phyloP scores from a whole-genome alignment of 2,888 invertebrate genomes.

The Callyntrura guangdongensis region DNA sequence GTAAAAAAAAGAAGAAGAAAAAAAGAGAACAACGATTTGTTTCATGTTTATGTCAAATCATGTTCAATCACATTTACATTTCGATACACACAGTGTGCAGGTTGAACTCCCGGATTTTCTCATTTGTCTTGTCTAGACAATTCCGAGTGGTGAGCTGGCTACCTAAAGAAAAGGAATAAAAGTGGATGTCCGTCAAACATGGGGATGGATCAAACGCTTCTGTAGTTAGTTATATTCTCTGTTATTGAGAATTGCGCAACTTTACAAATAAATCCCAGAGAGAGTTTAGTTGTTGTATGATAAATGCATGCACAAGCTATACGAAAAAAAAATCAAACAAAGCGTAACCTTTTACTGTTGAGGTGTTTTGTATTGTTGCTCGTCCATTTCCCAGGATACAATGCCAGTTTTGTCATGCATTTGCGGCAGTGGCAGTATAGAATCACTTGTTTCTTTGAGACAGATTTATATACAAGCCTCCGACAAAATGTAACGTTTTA shows the following conservation, averaged over 20 bases:
- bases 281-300: background rate
- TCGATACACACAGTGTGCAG: constrained; percentile 64
- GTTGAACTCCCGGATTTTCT: constrained; percentile 79
- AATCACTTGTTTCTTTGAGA: background rate
- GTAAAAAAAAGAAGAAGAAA: background rate
- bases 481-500: constrained; percentile 5
- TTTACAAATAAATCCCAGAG: no score
- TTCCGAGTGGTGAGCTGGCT: background rate
- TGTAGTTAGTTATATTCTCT: no score
- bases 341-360: no score
- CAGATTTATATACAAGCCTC: constrained; percentile 21
- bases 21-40: constrained; percentile 10
- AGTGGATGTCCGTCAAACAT: no score
- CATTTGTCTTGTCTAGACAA: constrained; percentile 74
- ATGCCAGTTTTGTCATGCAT: background rate
- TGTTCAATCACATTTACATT: constrained; percentile 74
- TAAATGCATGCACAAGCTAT: background rate
- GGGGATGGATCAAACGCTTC: no score
- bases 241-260: no score
- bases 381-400: background rate
- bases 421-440: no score
- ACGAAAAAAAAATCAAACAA: no score
- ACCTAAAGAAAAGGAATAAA: background rate
- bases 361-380: no score
- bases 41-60: constrained; percentile 74